Conservation (phyloP, 2,113 vertebrate genomes). For the Lutjanus erythropterus region DNA sequence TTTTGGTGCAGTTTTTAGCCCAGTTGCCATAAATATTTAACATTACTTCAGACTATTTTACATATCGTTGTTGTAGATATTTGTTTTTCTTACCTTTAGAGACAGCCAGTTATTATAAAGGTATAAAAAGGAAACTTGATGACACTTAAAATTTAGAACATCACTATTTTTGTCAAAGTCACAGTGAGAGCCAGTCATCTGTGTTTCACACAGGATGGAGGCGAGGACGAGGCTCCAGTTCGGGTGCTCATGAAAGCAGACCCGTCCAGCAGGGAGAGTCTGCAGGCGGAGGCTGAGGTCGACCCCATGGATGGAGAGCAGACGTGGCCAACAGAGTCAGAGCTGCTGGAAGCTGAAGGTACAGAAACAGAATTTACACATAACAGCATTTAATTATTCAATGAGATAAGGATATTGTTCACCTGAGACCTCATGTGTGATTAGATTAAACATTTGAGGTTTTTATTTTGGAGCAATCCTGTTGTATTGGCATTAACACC, state of each 20-base stretch:
- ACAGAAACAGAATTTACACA: conserved; percentile 3
- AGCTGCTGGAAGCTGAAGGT: conserved; percentile 94
- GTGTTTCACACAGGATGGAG: conserved; percentile 80
- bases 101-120: too few relatives aligned
- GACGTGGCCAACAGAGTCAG: conserved; percentile 96
- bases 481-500: not conserved
- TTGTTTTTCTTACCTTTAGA: too few relatives aligned
- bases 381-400: not conserved
- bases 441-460: not conserved
- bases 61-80: too few relatives aligned
- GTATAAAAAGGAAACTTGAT: too few relatives aligned
- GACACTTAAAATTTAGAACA: too few relatives aligned
- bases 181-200: not conserved
- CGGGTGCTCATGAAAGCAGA: conserved; percentile 93
- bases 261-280: conserved; percentile 86
- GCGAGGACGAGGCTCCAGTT: conserved; percentile 83
- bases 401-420: not conserved
- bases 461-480: not conserved
- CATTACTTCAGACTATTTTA: too few relatives aligned
- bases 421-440: not conserved
- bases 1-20: too few relatives aligned
- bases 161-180: too few relatives aligned
- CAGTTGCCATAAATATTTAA: too few relatives aligned
- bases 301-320: conserved; percentile 98
- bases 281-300: conserved; percentile 91